Evolutionary conservation across 2,113 vertebrate genomes (phyloP).

Genomic region (Caretta caretta): DNA sequence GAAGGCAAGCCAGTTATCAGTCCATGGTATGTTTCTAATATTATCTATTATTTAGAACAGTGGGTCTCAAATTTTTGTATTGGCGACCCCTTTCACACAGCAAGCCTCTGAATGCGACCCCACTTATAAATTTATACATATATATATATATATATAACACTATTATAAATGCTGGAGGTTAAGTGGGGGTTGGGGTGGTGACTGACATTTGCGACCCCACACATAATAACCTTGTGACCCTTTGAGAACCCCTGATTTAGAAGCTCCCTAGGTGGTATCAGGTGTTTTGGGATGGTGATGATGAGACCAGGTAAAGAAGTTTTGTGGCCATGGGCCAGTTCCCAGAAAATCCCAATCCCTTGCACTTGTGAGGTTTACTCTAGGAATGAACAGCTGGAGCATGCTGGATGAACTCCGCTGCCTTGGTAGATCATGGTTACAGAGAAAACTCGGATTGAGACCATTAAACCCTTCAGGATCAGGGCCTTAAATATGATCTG

Average conservation of each 20-base stretch:
- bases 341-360: neutral
- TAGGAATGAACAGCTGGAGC: accelerated
- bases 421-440: accelerated
- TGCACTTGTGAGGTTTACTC: neutral
- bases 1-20: neutral
- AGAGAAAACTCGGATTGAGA: neutral
- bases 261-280: neutral
- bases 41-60: neutral
- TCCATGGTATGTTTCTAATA: accelerated
- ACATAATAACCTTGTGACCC: no score
- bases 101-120: no score
- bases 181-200: no score
- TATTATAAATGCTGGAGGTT: no score
- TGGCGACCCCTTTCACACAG: no score
- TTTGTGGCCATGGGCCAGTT: neutral
- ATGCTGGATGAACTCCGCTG: neutral
- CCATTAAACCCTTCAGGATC: neutral
- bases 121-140: no score
- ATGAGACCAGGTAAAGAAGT: neutral
- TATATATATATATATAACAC: no score
- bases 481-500: neutral
- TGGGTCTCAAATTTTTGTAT: no score
- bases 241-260: neutral
- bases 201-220: no score
- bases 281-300: neutral